Base-by-base conservation (phyloP, 2,797 vertebrate genomes). In the Rhodeus uyekii region DNA sequence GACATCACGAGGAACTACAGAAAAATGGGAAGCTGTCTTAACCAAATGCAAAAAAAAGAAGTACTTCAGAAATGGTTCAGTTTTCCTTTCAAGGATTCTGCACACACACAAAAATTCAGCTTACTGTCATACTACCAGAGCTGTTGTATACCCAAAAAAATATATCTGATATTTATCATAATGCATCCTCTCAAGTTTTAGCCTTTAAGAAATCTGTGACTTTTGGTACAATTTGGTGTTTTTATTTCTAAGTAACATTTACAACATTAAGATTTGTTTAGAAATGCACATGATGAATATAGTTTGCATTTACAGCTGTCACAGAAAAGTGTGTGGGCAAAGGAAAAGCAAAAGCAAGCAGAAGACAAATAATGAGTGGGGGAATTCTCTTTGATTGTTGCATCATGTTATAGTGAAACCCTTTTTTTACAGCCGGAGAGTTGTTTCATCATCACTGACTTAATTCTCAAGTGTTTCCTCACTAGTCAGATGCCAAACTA, bases 401-500 rank as follows among this genome's bases (percentile, higher is more conserved):
- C 86, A 85, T 87, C 86, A 87, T 27, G 4, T 68, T 65, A 22
- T 44, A 65, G 38, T 67, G 84, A 88, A 88, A 88, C 87, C 82
- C 14, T 82, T 85, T 67, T n/a, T 72, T 82, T 86, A 46, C 44
- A 53, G 22, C 48, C 22, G 0, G 16, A 76, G 16, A 36, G 22
- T 2, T 27, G 38, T 86, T 88, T 53, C 81, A 85, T 88, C 85
- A 86, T 55, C 53, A 73, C 34, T 42, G 9, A 5, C 13, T 36
- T 2, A 24, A 38, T 50, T 53, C 12, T 24, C 38, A 36, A 61
- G 44, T 19, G 18, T 55, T 82, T 80, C 36, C 76, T 84, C 42
- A 48, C 10, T 34, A 68, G 73, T 24, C 12, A 42, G 8, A 24
- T 34, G 27, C 13, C 55, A 79, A 50, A 8, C 34, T 2, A 50